Base-by-base conservation (phyloP, 2,888 invertebrate species). In the Euplexia lucipara region DNA sequence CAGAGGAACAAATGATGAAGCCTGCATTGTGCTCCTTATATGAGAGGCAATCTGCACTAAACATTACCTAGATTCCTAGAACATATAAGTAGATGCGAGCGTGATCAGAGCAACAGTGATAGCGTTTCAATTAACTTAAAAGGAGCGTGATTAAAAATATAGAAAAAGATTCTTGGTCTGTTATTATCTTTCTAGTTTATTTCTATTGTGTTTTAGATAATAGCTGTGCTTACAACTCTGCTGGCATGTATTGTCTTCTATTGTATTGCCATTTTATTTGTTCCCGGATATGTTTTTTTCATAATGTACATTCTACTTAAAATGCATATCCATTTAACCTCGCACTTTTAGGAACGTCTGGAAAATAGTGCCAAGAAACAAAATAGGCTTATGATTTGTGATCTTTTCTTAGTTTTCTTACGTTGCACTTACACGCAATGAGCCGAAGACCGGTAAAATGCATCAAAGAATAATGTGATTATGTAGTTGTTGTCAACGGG, bases 1-100 rank as follows among this genome's bases (percentile, higher is more conserved):
- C 73, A 64, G 70, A 78, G 67, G 75, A 71, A 81, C 87, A 88
- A 88, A 88, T 87, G 87, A 89, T 84, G 86, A 87, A 81, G 82
- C 80, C 78, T 75, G 85, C 86, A 89, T 90, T 90, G 90, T 89
- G 57, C 78, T 78, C 78, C 72, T 69, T 73, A 82, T 80, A 77
- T 75, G 84, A 70, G 75, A 84, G 75, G 83, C 86, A 86, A 86
- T 86, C 83, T 79, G 85, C 78, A 79, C 87, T 87, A 85, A 86
- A 84, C 83, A 84, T 79, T 76, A 69, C 74, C 61, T 59, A 59
- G 60, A 58, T 76, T 67, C 74, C 61, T 59, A 59, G 60, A 58
- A 65, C 56, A 66, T 70, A n/a, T n/a, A n/a, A n/a, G n/a, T n/a
- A 58, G 51, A 68, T 57, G 66, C 60, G 22, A 64, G 48, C 68